Evolutionary conservation across 2,888 invertebrate species (phyloP).

Genomic region (Drosophila cognata): DNA sequence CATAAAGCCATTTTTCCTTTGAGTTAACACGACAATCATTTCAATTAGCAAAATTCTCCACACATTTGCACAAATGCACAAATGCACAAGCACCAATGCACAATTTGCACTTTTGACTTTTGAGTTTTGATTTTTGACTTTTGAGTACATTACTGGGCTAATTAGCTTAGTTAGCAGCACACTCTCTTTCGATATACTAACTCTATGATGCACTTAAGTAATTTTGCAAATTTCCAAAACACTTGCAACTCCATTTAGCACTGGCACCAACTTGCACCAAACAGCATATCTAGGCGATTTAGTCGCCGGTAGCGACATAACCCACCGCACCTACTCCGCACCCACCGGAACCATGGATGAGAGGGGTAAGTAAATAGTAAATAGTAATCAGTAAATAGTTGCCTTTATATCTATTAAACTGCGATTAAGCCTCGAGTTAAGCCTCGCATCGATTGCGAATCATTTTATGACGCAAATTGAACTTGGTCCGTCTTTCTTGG

Average conservation of each 20-base stretch:
- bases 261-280: slow-evolving; percentile 83
- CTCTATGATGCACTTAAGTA: slow-evolving; percentile 35
- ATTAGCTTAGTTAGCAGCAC: slow-evolving; percentile 4
- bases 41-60: slow-evolving; percentile 34
- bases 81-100: slow-evolving; percentile 17
- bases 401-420: slow-evolving; percentile 13
- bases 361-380: slow-evolving; percentile 75
- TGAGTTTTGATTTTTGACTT: slow-evolving; percentile 14
- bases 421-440: slow-evolving; percentile 9
- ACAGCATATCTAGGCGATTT: slow-evolving; percentile 76
- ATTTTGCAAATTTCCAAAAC: slow-evolving; percentile 33
- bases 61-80: slow-evolving; percentile 34
- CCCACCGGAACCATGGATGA: slow-evolving; percentile 74
- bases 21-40: slow-evolving; percentile 44
- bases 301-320: slow-evolving; percentile 80
- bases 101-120: slow-evolving; percentile 11
- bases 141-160: slow-evolving; percentile 3
- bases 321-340: slow-evolving; percentile 75
- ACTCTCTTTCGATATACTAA: slow-evolving; percentile 4
- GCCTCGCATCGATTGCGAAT: not conserved
- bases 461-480: not conserved
- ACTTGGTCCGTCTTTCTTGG: not conserved
- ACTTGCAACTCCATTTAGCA: slow-evolving; percentile 66
- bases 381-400: slow-evolving; percentile 2
- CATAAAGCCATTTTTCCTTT: slow-evolving; percentile 51